Evolutionary conservation across 2,113 vertebrate species (phyloP), one percentile per base, ranked within the genome.

Genomic region (Hoplias malabaricus): DNA sequence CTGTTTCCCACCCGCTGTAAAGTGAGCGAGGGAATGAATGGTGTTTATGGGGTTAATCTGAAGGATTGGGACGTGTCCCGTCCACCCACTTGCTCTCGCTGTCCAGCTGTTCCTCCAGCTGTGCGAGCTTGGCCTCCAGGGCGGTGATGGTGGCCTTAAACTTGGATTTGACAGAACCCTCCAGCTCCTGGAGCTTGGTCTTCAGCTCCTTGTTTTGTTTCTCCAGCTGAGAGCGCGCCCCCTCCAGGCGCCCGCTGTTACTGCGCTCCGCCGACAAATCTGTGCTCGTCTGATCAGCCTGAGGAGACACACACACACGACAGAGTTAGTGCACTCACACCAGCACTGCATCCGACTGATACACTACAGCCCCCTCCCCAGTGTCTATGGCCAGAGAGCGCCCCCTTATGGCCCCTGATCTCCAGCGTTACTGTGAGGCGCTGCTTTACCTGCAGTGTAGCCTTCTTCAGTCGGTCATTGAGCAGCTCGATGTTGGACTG

Each of bases 151-250:
- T 85, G 65, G 95, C 92, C 86, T 98, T 99, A 88, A 93, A 97
- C 83, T 98, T 99, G 65, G 94, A 95, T 91, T 96, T 97, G 2
- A 98, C 92, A 0, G 91, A 77, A 0, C 87, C 85, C 84, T 99
- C 97, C 78, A 97, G 91, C 86, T 99, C 97, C 90, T 97, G 96
- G 83, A 96, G 91, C 84, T 98, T 99, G 66, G 93, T 86, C 81
- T 95, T 97, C 61, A 98, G 89, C 84, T 99, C 97, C 86, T 98
- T 98, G 90, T 96, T 98, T 91, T 97, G 95, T 53, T 96, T 95
- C 72, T 98, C 96, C 62, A 96, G 81, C 87, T 98, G 97, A 73
- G 96, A 93, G 68, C 95, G 93, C 7, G 92, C 84, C 0, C 95
- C 98, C 88, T 98, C 97, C 19, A 97, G 93, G 75, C 93, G 94